Evolutionary conservation across 2,888 invertebrate genomes (phyloP).

Genomic region (Ernsta delagoae): DNA sequence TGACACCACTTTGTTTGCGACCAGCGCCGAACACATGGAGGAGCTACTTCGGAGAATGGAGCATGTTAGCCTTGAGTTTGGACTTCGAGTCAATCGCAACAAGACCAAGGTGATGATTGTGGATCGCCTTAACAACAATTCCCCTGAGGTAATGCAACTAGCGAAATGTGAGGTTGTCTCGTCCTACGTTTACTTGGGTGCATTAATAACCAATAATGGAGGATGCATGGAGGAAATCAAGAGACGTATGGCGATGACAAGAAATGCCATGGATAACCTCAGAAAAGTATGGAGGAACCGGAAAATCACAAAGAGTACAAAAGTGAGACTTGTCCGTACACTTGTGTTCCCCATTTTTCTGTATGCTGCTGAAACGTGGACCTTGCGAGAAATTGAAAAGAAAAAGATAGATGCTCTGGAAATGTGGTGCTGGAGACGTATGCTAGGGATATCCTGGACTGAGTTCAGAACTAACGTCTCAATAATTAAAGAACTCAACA

Average conservation of each 20-base stretch:
- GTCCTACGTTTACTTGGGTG: not conserved
- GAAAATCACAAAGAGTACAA: no score
- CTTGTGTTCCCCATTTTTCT: no score
- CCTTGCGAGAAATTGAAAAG: no score
- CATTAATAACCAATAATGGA: not conserved
- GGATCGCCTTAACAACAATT: not conserved
- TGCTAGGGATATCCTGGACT: no score
- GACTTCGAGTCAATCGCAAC: not conserved
- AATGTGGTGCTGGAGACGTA: no score
- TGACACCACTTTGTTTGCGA: not conserved
- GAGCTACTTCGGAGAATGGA: not conserved
- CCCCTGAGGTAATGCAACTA: not conserved
- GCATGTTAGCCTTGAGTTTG: not conserved
- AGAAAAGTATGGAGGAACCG: not conserved
- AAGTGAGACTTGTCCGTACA: no score
- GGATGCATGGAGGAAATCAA: slow-evolving; percentile 1
- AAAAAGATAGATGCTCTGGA: no score
- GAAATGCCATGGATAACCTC: not conserved
- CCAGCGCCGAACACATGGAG: not conserved
- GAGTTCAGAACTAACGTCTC: no score
- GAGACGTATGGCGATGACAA: not conserved
- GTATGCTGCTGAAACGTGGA: no score
- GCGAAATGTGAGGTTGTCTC: not conserved
- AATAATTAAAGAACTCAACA: no score
- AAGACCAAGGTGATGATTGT: slow-evolving; percentile 2